These are phyloP conservation scores for Nebria salina DNA, from an alignment of 2,888 invertebrate genomes.

Conservation along the genomic window DNA sequence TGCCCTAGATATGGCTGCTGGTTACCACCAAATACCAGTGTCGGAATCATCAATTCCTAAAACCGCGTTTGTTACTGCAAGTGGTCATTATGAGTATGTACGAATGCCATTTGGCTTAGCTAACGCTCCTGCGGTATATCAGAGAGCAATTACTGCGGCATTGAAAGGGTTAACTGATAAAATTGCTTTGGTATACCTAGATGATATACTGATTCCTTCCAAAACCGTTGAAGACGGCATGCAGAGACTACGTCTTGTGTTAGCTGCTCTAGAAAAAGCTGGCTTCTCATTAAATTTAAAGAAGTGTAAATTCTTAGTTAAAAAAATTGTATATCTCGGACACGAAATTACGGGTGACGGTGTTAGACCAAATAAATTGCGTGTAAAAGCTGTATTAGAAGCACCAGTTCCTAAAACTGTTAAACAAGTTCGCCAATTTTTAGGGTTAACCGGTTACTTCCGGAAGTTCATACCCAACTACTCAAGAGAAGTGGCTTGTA, in stretches of 20 bases:
- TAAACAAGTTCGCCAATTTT: no score
- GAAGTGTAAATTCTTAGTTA: slow-evolving; percentile 34
- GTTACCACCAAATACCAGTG: slow-evolving; percentile 9
- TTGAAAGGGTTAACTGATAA: slow-evolving; percentile 44
- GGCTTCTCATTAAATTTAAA: slow-evolving; percentile 31
- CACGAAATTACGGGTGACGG: no score
- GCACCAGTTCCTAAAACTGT: no score
- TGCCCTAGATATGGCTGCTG: slow-evolving; percentile 1
- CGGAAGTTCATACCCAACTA: no score
- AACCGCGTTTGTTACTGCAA: slow-evolving; percentile 11
- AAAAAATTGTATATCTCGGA: no score
- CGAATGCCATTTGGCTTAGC: slow-evolving; percentile 48
- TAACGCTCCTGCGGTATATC: slow-evolving; percentile 49
- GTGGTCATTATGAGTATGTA: slow-evolving; percentile 33
- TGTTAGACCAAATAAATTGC: no score
- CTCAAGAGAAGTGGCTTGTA: no score
- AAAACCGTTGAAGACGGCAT: slow-evolving; percentile 47
- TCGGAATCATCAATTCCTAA: background rate
- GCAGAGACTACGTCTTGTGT: slow-evolving; percentile 30
- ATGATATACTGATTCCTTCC: slow-evolving; percentile 50
- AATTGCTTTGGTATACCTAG: slow-evolving; percentile 49
- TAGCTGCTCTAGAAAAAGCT: slow-evolving; percentile 26
- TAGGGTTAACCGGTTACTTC: no score
- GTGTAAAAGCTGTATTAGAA: no score
- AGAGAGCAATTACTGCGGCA: slow-evolving; percentile 47